These are phyloP conservation scores for Dysmachus trigonus DNA, from an alignment of 2,888 invertebrate genomes.

Conservation along the genomic window DNA sequence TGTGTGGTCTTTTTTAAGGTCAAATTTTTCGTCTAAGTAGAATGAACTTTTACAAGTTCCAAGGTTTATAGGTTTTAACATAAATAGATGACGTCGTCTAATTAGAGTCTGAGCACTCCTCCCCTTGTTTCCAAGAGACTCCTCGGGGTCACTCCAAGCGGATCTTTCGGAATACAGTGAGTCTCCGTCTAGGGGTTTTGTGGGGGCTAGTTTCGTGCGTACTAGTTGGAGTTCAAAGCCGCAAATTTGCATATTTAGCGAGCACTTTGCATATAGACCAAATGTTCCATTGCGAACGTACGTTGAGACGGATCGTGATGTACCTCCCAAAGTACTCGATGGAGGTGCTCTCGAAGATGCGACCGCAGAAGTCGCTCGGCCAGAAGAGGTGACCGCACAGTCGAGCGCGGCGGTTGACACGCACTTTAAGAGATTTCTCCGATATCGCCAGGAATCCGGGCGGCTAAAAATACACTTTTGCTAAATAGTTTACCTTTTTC, in stretches of 20 bases:
- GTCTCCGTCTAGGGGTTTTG: neutral
- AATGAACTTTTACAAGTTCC: neutral
- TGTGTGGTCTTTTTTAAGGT: neutral
- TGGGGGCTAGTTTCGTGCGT: neutral
- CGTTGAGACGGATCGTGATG: neutral
- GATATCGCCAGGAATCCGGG: neutral
- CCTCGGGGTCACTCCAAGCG: neutral
- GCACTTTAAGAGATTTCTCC: slow-evolving; percentile 29
- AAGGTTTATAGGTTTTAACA: neutral
- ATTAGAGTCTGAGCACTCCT: neutral
- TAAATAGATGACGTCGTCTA: neutral
- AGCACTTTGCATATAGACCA: neutral
- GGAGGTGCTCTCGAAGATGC: neutral
- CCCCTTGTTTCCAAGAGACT: neutral
- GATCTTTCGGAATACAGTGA: neutral
- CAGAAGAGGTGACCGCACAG: neutral
- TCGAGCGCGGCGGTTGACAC: neutral
- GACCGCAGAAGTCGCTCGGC: neutral
- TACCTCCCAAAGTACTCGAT: neutral
- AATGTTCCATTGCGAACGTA: neutral
- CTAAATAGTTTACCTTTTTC: slow-evolving; percentile 25
- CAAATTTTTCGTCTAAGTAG: neutral
- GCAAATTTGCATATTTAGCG: neutral
- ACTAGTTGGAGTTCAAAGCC: neutral
- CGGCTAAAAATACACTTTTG: slow-evolving; percentile 22